These are phyloP conservation scores for Leptinotarsa juncta DNA, from an alignment of 2,888 invertebrate genomes.

Conservation along the genomic window DNA sequence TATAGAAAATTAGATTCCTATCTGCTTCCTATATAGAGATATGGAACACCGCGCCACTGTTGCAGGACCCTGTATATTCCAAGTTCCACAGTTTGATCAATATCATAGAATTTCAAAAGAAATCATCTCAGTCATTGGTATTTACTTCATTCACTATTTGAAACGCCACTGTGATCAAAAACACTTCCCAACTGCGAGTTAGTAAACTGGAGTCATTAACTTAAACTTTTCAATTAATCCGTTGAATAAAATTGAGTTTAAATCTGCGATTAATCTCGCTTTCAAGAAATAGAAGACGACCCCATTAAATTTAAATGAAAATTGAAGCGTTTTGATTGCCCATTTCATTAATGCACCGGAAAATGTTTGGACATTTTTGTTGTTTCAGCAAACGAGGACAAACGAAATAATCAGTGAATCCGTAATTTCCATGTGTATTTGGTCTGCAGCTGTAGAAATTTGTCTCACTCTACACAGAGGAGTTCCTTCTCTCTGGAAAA, in stretches of 20 bases:
- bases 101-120: too few relatives aligned
- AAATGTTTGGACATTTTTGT: neutral
- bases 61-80: too few relatives aligned
- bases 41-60: too few relatives aligned
- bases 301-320: slow-evolving; percentile 2
- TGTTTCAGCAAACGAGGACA: neutral
- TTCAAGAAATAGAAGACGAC: neutral
- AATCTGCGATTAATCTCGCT: slow-evolving; percentile 2
- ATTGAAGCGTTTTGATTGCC: slow-evolving; percentile 6
- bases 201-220: neutral
- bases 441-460: too few relatives aligned
- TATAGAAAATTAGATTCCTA: too few relatives aligned
- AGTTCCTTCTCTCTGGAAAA: too few relatives aligned
- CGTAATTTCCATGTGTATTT: too few relatives aligned
- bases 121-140: too few relatives aligned
- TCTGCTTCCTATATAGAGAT: too few relatives aligned
- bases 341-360: neutral
- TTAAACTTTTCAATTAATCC: slow-evolving; percentile 11
- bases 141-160: neutral
- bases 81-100: too few relatives aligned
- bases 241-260: slow-evolving; percentile 1
- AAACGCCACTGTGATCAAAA: neutral
- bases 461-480: too few relatives aligned
- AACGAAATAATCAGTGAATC: neutral
- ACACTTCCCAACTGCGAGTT: neutral